phyloP scores from a whole-genome alignment of 2,797 vertebrate species.

The Numenius phaeopus region DNA sequence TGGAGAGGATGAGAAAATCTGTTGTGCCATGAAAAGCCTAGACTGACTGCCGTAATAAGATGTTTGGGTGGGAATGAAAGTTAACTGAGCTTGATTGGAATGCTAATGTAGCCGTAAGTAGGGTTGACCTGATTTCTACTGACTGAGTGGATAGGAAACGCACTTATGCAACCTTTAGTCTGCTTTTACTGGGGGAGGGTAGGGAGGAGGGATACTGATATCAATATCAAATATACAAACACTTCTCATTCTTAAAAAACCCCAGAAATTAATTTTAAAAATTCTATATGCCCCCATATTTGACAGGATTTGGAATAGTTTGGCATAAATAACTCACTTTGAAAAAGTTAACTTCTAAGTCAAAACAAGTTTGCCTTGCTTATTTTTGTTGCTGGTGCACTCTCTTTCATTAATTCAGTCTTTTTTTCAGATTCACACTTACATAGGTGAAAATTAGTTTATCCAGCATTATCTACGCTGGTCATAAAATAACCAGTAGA shows the following conservation, averaged over 20 bases:
- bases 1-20: constrained; percentile 22
- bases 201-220: background rate
- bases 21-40: background rate
- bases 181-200: background rate
- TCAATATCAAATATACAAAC: background rate
- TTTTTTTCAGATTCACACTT: background rate
- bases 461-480: background rate
- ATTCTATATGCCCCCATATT: background rate
- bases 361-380: background rate
- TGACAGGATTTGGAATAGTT: background rate
- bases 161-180: background rate
- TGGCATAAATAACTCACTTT: background rate
- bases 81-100: constrained; percentile 51
- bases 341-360: background rate
- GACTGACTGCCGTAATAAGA: constrained; percentile 11
- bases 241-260: background rate
- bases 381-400: background rate
- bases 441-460: background rate
- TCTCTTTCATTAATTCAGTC: background rate
- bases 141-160: background rate
- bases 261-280: background rate
- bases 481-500: background rate
- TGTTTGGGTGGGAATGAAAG: constrained; percentile 37
- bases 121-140: constrained; percentile 48
- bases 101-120: background rate